Evolutionary conservation across 2,113 vertebrate species (phyloP).

Genomic region (Plecotus auritus): DNA sequence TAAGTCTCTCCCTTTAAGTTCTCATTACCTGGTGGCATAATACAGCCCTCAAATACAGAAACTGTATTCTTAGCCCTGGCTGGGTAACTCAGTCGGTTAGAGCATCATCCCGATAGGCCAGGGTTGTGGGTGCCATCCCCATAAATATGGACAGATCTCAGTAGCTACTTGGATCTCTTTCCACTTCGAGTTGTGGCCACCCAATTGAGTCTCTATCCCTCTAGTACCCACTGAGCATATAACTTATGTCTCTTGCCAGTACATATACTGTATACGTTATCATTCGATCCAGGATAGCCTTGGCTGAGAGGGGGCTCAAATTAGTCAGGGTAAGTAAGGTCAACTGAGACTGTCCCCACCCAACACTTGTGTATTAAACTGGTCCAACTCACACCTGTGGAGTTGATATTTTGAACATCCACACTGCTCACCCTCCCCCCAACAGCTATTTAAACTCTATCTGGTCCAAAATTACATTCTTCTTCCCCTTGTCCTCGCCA

Average conservation of each 20-base stretch:
- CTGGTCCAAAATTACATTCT: not conserved
- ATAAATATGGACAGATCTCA: not conserved
- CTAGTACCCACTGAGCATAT: rapidly evolving
- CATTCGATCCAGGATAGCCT: not conserved
- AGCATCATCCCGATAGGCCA: not conserved
- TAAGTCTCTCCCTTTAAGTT: not conserved
- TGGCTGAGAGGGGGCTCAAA: not conserved
- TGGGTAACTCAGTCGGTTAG: not conserved
- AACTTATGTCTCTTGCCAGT: too few relatives aligned
- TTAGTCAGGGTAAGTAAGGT: rapidly evolving
- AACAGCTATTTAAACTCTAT: not conserved
- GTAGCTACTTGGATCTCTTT: not conserved
- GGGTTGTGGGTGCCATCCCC: not conserved
- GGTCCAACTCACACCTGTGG: rapidly evolving
- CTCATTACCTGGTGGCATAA: not conserved
- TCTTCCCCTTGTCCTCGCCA: not conserved
- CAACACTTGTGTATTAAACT: rapidly evolving
- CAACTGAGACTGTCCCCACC: rapidly evolving
- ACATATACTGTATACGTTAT: rapidly evolving
- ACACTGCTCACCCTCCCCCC: not conserved
- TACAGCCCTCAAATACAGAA: not conserved
- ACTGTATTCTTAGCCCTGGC: not conserved
- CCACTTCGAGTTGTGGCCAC: not conserved
- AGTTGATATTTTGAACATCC: rapidly evolving
- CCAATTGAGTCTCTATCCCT: too few relatives aligned